Evolutionary conservation across 2,797 vertebrate genomes (phyloP), one percentile per base, ranked within the genome.

Genomic region (Coracias cyanogaster): DNA sequence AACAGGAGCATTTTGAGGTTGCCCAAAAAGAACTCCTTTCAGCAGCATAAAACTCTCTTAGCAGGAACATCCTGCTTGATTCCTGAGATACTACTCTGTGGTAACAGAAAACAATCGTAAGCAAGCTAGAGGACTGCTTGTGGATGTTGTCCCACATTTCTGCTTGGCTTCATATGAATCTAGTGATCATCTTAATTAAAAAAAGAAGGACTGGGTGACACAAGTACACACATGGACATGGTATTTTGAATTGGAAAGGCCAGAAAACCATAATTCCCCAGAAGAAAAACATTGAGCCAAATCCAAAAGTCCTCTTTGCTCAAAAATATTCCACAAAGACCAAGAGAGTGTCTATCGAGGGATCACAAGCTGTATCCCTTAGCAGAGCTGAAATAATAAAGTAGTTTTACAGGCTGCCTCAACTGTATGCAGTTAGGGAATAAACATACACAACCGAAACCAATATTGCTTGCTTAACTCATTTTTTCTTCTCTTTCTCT

Each of bases 241-340:
- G 22, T 51, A 35, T 79, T 93, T 64, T 76, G 60, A 87, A 93
- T 95, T 94, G 91, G 95, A 97, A 97, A 95, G 41, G 58, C 43
- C 82, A 89, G 83, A 73, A 95, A 97, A 90, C 82, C 64, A 33
- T 96, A 93, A 95, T 80, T 95, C 58, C 78, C 73, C 85, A 90
- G 91, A 80, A 82, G 37, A 51, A 91, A 95, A 90, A 92, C 22
- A 91, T 2, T 67, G 72, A 25, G 25, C 33, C 35, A 21, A 31
- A 58, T 81, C 46, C 82, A 74, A 33, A 85, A 87, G 49, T 64
- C 69, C 52, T 70, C 52, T 85, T 87, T 24, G 12, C 71, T 78
- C 67, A 85, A 29, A 92, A 88, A 15, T 61, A 61, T 67, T 87
- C 49, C 86, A 76, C 83, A 76, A 93, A 90, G 66, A 55, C 55